Evolutionary conservation across 2,888 invertebrate species (phyloP).

Genomic region (Macaria notata): DNA sequence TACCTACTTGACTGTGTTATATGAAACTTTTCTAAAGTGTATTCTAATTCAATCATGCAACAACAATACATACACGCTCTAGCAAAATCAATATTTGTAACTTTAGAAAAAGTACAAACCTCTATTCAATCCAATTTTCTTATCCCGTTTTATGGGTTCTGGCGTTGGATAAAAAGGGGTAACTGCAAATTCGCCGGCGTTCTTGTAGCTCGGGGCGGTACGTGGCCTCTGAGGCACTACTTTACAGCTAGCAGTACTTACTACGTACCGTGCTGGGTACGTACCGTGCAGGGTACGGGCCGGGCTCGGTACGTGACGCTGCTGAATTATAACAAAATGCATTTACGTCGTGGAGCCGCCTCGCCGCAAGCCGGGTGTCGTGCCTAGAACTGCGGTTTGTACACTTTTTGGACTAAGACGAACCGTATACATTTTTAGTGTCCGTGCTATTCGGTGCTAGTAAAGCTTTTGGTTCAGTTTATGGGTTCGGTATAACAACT

Average conservation of each 20-base stretch:
- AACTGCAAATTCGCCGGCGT: conserved; percentile 77
- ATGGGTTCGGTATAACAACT: not conserved
- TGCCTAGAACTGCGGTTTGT: conserved; percentile 50
- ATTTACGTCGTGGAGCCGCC: conserved; percentile 67
- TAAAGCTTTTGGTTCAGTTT: not conserved
- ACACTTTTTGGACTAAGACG: conserved; percentile 45
- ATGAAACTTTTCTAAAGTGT: too few species aligned
- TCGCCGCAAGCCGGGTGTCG: conserved; percentile 59
- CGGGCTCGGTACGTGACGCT: conserved; percentile 72
- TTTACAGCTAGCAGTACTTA: conserved; percentile 52
- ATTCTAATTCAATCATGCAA: too few species aligned
- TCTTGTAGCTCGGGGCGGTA: conserved; percentile 63
- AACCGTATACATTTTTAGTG: conserved; percentile 56
- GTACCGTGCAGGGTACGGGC: conserved; percentile 7
- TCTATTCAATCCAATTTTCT: conserved; percentile 69
- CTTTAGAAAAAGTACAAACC: conserved; percentile 16
- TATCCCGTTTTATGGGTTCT: conserved; percentile 66
- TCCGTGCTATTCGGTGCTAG: conserved; percentile 24
- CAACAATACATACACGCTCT: too few species aligned
- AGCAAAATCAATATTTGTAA: not conserved
- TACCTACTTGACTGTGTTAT: too few species aligned
- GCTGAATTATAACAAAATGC: conserved; percentile 81
- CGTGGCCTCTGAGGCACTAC: conserved; percentile 49
- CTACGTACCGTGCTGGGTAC: conserved; percentile 33
- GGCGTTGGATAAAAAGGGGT: conserved; percentile 70